Conservation (phyloP, 2,113 vertebrate species). For the Centropristis striata region DNA sequence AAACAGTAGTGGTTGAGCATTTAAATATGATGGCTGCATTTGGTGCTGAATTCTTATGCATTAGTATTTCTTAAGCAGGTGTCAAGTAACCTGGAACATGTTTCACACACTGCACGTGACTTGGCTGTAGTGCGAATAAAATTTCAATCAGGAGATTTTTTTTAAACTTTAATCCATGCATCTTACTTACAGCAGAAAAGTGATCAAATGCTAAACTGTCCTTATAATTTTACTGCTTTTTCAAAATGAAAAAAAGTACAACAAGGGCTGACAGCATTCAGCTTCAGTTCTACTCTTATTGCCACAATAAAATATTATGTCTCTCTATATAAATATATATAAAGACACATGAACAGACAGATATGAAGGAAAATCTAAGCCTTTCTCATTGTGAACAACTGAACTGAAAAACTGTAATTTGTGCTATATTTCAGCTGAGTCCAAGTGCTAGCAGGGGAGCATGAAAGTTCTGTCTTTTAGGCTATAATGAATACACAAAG, state of each 20-base stretch:
- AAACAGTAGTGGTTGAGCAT: too few relatives aligned
- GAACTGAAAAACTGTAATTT: slow-evolving; percentile 46
- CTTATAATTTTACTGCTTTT: background rate
- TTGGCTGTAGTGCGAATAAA: too few relatives aligned
- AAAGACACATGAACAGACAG: background rate
- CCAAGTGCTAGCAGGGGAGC: slow-evolving; percentile 12
- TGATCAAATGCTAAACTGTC: background rate
- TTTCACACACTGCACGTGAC: too few relatives aligned
- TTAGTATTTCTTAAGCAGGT: too few relatives aligned
- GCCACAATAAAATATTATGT: background rate
- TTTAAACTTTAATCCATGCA: too few relatives aligned
- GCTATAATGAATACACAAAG: slow-evolving; percentile 70
- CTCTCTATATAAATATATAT: background rate
- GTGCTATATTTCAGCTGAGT: slow-evolving; percentile 13
- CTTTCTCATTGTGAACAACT: background rate
- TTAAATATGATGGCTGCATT: too few relatives aligned
- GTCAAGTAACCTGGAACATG: too few relatives aligned
- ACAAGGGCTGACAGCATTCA: slow-evolving; percentile 7
- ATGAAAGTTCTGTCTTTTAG: slow-evolving; percentile 38
- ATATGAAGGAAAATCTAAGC: background rate
- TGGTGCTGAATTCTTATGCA: too few relatives aligned
- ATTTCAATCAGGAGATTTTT: too few relatives aligned
- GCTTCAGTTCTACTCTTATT: background rate
- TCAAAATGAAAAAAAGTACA: background rate
- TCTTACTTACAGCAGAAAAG: background rate